Evolutionary conservation across 2,888 invertebrate genomes (phyloP), one percentile per base, ranked within the genome.

Genomic region (Athalia rosae): DNA sequence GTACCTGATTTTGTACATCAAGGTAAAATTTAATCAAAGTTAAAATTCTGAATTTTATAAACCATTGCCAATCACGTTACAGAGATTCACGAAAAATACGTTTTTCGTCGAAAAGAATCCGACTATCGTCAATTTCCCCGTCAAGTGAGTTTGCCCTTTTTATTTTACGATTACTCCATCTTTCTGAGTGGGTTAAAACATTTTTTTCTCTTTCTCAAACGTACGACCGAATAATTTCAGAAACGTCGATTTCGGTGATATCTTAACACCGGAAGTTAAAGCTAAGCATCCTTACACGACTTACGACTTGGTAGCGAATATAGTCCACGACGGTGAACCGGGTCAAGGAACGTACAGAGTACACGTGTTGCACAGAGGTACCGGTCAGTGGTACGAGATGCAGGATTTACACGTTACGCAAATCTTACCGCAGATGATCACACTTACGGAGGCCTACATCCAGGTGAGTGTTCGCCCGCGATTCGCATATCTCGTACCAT

Each of bases 31-130:
- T 58, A 47, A 62, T 41, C 61, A 13, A 41, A 71, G 15, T n/a
- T 13, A 4, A 5, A 9, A 15, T 8, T 53, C 4, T 5, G 45
- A 48, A 28, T 28, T 28, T 28, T 28, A 28, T 28, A 28, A 28
- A 28, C 28, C 28, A 28, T 1, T 28, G 28, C 2, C 28, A 28
- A 28, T 28, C 28, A 28, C 73, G 80, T 90, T 90, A 76, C 89
- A 94, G 92, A 92, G 99, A 81, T 99, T 99, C 90, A 99, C 98
- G 0, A 99, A 98, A 91, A 99, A 99, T 89, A 98, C 98, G 5
- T 99, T 99, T 91, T 99, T 98, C 87, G 93, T 98, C 15, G 99
- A 99, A 90, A 99, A 99, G 91, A 99, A 99, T 92, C 99, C 99
- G 0, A 99, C 99, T 0, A 99, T 99, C 86, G 99, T 99, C 3